Conservation (phyloP, 2,888 invertebrate species). For the Lumbricus terrestris region DNA sequence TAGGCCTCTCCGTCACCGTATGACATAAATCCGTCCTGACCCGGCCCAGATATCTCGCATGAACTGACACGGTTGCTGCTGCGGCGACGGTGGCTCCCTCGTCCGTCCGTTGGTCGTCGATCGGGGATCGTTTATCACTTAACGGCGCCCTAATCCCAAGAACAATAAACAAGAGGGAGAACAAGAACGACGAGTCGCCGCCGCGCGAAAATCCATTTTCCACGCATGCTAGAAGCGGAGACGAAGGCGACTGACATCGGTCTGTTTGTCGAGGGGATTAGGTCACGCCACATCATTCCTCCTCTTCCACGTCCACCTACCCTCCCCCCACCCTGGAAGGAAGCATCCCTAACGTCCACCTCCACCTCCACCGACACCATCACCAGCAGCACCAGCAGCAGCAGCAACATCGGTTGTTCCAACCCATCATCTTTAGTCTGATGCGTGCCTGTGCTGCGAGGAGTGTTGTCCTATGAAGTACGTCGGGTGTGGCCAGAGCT, state of each 20-base stretch:
- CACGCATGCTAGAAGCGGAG: neutral
- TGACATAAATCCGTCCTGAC: neutral
- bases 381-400: neutral
- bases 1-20: neutral
- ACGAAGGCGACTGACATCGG: neutral
- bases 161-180: neutral
- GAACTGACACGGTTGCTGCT: neutral
- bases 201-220: neutral
- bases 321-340: neutral
- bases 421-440: neutral
- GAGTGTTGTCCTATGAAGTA: neutral
- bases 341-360: neutral
- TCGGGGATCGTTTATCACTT: neutral
- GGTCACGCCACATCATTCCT: neutral
- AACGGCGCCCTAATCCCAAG: neutral
- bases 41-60: neutral
- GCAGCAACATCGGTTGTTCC: neutral
- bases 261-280: neutral
- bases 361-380: too few species aligned
- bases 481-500: neutral
- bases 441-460: neutral
- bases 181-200: neutral
- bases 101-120: neutral
- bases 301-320: neutral
- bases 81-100: neutral